phyloP scores from a whole-genome alignment of 2,797 vertebrate species.

The Hybognathus amarus region DNA sequence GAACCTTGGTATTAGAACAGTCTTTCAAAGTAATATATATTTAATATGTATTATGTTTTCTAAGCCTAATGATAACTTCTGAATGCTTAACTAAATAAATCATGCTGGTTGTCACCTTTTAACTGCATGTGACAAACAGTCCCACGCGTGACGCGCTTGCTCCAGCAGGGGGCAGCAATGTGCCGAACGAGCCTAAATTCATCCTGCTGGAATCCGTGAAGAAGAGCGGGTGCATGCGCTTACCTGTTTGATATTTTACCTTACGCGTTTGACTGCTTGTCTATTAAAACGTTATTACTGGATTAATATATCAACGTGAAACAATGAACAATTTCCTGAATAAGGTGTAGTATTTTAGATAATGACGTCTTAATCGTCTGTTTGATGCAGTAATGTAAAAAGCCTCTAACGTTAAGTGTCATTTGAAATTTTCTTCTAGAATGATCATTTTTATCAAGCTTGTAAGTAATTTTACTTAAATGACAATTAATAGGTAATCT shows the following conservation, averaged over 20 bases:
- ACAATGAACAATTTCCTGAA: constrained; percentile 44
- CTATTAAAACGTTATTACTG: not conserved
- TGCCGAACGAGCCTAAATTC: not conserved
- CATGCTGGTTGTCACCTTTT: not conserved
- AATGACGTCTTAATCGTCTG: not conserved
- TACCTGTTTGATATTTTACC: not conserved
- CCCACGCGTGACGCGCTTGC: not conserved
- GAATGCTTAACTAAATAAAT: not conserved
- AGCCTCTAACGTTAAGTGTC: too few species aligned
- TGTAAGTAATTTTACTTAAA: too few species aligned
- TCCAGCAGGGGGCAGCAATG: constrained; percentile 13
- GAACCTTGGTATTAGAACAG: not conserved
- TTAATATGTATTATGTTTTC: not conserved
- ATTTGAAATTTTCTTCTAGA: too few species aligned
- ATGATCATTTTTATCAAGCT: too few species aligned
- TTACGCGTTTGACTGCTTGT: not conserved
- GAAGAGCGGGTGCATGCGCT: not conserved
- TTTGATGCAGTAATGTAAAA: too few species aligned
- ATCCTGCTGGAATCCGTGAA: not conserved
- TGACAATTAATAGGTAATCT: too few species aligned
- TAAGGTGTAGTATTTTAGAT: constrained; percentile 23
- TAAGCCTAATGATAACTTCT: not conserved
- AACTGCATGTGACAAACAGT: not conserved
- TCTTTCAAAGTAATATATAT: not conserved
- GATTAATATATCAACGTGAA: not conserved